A percentile compares a stretch with the other conserved stretches of the same genome.
phyloP scores from a whole-genome alignment of 2,113 vertebrate species.

The Lophura nycthemera region DNA sequence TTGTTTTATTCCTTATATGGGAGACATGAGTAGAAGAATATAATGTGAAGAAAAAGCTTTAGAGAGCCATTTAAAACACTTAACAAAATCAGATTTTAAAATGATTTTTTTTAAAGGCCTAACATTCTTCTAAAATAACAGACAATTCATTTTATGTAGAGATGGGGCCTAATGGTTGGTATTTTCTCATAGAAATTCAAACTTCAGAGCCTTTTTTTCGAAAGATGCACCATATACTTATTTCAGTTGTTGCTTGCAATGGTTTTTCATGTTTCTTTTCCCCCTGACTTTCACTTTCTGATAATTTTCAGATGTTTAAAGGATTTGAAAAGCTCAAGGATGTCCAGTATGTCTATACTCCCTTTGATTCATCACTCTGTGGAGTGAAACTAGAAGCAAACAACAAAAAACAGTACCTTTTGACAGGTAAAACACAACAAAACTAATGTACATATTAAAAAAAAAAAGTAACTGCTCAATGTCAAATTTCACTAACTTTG shows the following conservation, averaged over 20 bases:
- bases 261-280: neutral
- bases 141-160: neutral
- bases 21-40: neutral
- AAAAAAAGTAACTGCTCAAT: neutral
- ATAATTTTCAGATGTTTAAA: slow-evolving; percentile 91
- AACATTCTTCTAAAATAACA: neutral
- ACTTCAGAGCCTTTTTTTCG: neutral
- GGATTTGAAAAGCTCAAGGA: slow-evolving; percentile 91
- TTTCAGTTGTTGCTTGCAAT: neutral
- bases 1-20: neutral
- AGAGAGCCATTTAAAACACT: neutral
- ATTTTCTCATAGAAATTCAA: neutral
- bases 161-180: neutral
- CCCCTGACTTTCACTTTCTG: neutral
- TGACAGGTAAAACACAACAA: slow-evolving; percentile 86
- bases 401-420: slow-evolving; percentile 90
- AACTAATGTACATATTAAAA: neutral
- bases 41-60: neutral
- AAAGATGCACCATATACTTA: neutral
- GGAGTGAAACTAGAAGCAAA: slow-evolving; percentile 89
- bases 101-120: neutral
- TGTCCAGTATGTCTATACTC: slow-evolving; percentile 91
- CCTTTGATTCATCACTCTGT: slow-evolving; percentile 88
- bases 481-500: neutral
- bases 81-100: neutral